Evolutionary conservation across 2,113 vertebrate species (phyloP).

Genomic region (Neogobius melanostomus): DNA sequence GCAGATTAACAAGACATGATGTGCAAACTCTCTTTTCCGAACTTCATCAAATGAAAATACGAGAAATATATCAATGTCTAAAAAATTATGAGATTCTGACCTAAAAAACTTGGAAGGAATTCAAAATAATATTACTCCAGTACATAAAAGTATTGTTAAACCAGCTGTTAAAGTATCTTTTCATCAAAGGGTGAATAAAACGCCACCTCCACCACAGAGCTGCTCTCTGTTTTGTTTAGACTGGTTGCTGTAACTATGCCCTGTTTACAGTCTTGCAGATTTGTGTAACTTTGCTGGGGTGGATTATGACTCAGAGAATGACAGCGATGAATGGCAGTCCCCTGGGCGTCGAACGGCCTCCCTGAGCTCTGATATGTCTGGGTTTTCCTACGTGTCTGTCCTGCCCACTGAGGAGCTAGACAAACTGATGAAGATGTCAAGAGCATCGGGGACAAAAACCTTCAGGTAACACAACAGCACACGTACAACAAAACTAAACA

Average conservation of each 20-base stretch:
- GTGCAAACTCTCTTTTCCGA: background rate
- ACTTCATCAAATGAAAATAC: too few relatives aligned
- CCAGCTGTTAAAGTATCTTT: too few relatives aligned
- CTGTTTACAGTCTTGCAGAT: conserved; percentile 70
- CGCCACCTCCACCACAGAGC: too few relatives aligned
- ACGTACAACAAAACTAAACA: too few relatives aligned
- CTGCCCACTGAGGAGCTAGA: conserved; percentile 77
- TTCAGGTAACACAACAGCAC: conserved; percentile 62
- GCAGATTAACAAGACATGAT: too few relatives aligned
- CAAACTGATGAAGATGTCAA: conserved; percentile 75
- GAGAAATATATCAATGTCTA: too few relatives aligned
- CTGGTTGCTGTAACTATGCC: background rate
- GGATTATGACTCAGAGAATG: conserved; percentile 59
- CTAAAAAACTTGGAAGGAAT: too few relatives aligned
- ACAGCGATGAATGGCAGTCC: conserved; percentile 47
- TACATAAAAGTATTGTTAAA: too few relatives aligned
- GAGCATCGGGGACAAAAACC: conserved; percentile 62
- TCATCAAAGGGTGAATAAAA: too few relatives aligned
- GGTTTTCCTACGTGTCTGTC: conserved; percentile 75
- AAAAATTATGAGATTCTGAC: too few relatives aligned
- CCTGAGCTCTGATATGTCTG: conserved; percentile 75
- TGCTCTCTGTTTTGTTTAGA: background rate
- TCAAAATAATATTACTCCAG: too few relatives aligned
- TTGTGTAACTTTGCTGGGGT: conserved; percentile 75
- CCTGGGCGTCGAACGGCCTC: conserved; percentile 56